phyloP scores from a whole-genome alignment of 2,113 vertebrate species.

The Leucoraja erinaceus region DNA sequence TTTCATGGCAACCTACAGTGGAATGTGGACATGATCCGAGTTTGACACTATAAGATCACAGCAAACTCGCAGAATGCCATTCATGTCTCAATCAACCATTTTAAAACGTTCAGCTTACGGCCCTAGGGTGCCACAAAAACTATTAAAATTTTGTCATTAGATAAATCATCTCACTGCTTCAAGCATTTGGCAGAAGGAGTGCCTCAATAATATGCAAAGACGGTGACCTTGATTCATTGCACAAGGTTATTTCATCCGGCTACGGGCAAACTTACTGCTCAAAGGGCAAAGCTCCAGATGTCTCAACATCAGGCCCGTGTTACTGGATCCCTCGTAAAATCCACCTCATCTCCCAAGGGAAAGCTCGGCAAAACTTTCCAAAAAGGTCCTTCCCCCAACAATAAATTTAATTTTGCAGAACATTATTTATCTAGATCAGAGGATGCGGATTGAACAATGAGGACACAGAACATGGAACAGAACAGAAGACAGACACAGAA shows the following conservation, averaged over 20 bases:
- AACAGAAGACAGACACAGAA: no score
- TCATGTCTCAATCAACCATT: not conserved
- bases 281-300: not conserved
- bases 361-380: not conserved
- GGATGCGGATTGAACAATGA: not conserved
- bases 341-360: not conserved
- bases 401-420: not conserved
- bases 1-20: not conserved
- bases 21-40: not conserved
- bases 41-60: no score
- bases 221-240: not conserved
- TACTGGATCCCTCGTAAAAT: not conserved
- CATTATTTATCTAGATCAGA: not conserved
- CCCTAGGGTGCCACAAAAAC: not conserved
- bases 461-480: no score
- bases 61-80: not conserved
- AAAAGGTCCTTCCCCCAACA: not conserved
- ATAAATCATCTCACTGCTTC: not conserved
- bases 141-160: not conserved
- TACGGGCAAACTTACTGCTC: not conserved
- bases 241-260: not conserved
- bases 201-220: not conserved
- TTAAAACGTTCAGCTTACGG: not conserved
- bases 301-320: not conserved
- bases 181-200: not conserved